These are phyloP conservation scores for Tachysurus fulvidraco DNA, from an alignment of 2,113 vertebrate species.

Conservation along the genomic window DNA sequence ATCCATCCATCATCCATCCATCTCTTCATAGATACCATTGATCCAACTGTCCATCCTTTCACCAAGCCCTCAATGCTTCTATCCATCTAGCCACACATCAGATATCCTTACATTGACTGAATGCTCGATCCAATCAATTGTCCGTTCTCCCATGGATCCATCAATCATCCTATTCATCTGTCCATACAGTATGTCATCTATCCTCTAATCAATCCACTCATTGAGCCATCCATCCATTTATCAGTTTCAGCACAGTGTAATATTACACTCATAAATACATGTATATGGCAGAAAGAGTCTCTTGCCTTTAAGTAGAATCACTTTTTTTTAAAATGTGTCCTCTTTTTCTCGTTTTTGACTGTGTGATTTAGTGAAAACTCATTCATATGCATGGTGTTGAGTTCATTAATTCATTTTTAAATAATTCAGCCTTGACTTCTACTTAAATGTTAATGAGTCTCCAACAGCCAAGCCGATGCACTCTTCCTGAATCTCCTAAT, in stretches of 20 bases:
- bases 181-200: background rate
- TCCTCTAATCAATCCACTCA: background rate
- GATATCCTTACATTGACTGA: no score
- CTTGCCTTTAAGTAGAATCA: conserved; percentile 4
- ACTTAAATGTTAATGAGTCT: conserved; percentile 28
- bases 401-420: conserved; percentile 28
- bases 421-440: conserved; percentile 25
- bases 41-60: background rate
- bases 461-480: background rate
- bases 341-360: background rate
- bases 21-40: background rate
- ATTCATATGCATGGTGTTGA: conserved; percentile 2
- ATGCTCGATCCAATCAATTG: no score
- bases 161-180: background rate
- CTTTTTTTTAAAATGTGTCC: background rate
- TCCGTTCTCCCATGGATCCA: no score
- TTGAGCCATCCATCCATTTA: no score
- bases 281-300: background rate
- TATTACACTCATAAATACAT: background rate
- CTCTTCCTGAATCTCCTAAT: background rate
- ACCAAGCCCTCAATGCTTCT: background rate
- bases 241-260: background rate
- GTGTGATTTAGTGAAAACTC: background rate
- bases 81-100: no score
- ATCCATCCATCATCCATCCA: background rate